Percentiles rank a stretch among this genome's conserved stretches.
Evolutionary conservation across 2,888 invertebrate species (phyloP).

Genomic region (Dioctria rufipes): DNA sequence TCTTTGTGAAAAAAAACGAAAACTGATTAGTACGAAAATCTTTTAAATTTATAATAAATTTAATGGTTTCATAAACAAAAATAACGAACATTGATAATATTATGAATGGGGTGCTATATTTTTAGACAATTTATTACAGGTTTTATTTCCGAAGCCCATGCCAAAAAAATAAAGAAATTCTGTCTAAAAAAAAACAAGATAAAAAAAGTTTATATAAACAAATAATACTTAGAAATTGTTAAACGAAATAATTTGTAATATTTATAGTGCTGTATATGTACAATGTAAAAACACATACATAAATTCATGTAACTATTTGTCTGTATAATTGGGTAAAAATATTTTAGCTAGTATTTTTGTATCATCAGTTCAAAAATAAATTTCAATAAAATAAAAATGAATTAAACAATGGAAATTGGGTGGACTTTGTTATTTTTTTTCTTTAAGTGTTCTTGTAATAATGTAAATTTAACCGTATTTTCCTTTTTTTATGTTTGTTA

Average conservation of each 20-base stretch:
- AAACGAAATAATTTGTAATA: conserved; percentile 30
- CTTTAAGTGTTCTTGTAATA: neutral
- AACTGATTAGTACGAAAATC: too few species aligned
- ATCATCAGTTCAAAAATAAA: neutral
- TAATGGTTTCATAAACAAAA: neutral
- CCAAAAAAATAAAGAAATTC: conserved; percentile 4
- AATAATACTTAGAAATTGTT: neutral
- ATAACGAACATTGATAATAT: conserved; percentile 36
- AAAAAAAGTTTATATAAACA: too few species aligned
- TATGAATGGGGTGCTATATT: conserved; percentile 42
- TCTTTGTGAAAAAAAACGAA: too few species aligned
- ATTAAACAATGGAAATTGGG: neutral
- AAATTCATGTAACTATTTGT: conserved; percentile 1
- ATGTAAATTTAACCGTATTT: neutral
- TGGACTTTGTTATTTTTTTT: neutral
- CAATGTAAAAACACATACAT: neutral
- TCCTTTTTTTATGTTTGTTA: conserved; percentile 24
- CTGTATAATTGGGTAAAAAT: conserved; percentile 32
- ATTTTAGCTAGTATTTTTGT: conserved; percentile 44
- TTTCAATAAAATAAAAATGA: neutral
- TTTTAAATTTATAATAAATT: too few species aligned
- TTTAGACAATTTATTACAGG: conserved; percentile 20
- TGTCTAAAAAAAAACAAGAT: too few species aligned
- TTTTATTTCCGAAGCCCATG: conserved; percentile 38
- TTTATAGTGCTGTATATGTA: conserved; percentile 17